Conservation (phyloP, 2,888 invertebrate genomes). For the Chironomus riparius region DNA sequence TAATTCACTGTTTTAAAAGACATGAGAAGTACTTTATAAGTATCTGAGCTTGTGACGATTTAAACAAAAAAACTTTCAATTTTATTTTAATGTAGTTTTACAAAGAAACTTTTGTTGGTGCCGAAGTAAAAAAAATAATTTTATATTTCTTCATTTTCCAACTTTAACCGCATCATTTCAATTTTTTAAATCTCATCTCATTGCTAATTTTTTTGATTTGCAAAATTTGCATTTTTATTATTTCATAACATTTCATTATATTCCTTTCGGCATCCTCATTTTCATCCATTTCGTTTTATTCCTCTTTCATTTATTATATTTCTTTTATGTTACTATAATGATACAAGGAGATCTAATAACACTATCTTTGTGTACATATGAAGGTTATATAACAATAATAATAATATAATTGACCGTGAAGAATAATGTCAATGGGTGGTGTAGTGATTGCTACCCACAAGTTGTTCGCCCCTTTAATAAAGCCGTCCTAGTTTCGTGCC, state of each 20-base stretch:
- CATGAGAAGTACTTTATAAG: no score
- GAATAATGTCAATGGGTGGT: conserved; percentile 10
- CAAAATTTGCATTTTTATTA: not conserved
- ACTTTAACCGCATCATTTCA: not conserved
- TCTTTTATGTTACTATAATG: no score
- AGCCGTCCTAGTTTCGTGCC: no score
- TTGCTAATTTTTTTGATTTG: not conserved
- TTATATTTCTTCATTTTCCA: not conserved
- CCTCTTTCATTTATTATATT: not conserved
- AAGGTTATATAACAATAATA: no score
- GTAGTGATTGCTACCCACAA: no score
- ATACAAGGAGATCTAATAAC: conserved; percentile 3
- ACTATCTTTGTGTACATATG: conserved; percentile 8
- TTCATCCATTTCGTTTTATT: not conserved
- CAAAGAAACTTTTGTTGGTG: no score
- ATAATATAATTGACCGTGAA: no score
- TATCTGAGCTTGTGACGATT: no score
- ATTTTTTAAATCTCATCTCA: not conserved
- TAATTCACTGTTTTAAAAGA: no score
- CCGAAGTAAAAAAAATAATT: not conserved
- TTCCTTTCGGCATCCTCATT: not conserved
- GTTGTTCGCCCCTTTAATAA: no score
- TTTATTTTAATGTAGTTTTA: no score
- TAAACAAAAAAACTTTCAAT: no score
- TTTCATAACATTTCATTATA: not conserved